Evolutionary conservation across 1,140 invertebrate species (phyloP).

Genomic region (Pinna nobilis): DNA sequence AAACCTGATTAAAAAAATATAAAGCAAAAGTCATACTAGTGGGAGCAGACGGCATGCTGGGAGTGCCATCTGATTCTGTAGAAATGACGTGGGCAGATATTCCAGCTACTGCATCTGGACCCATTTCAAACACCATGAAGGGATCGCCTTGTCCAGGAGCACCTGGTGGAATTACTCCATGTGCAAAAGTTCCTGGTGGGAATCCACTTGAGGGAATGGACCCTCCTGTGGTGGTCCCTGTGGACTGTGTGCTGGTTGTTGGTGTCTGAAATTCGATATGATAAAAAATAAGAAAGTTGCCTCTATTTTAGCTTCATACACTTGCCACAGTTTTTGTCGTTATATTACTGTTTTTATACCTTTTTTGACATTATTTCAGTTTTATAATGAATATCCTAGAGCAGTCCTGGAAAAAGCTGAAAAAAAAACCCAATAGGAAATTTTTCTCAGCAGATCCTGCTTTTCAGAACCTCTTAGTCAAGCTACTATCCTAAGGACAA

Average conservation of each 20-base stretch:
- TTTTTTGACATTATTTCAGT: conserved; percentile 3
- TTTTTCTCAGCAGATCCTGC: no score
- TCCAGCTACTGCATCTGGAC: conserved; percentile 79
- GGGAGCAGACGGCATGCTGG: conserved; percentile 31
- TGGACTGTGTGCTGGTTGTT: conserved; percentile 20
- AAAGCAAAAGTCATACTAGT: no score
- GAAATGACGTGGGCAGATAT: conserved; percentile 74
- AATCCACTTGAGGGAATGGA: conserved; percentile 5
- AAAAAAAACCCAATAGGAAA: no score
- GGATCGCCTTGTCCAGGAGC: conserved; percentile 60
- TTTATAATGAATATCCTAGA: no score
- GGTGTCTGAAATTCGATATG: conserved; percentile 8
- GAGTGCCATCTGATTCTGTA: conserved; percentile 28
- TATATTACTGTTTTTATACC: background rate
- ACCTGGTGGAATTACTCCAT: conserved; percentile 3
- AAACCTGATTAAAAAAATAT: no score
- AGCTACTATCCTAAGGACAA: no score
- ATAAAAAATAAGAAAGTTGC: background rate
- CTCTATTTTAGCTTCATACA: background rate
- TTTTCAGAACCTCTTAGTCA: no score
- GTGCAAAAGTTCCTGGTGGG: background rate
- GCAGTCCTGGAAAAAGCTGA: no score
- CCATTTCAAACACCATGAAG: conserved; percentile 83
- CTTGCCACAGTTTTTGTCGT: background rate
- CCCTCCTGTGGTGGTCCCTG: conserved; percentile 12